Evolutionary conservation across 1,140 invertebrate species (phyloP), one percentile per base, ranked within the genome.

Genomic region (Calephelis nemesis): DNA sequence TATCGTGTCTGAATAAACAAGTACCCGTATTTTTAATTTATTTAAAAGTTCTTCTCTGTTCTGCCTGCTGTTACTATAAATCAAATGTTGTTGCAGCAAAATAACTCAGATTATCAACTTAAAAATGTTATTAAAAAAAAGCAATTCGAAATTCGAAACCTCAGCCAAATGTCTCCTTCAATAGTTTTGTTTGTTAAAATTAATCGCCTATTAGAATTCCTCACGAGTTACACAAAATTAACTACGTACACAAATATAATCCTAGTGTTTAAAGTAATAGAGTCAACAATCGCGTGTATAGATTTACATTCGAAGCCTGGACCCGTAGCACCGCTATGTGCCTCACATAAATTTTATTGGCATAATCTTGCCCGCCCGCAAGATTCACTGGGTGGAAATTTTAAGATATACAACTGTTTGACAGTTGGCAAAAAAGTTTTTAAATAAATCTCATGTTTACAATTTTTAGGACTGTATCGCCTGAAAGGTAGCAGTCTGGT

Each of bases 341-440:
- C 69, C 76, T 77, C 76, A 75, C 87, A 90, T 90, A 88, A 88
- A 90, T 90, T 90, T 90, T 88, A 90, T 87, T 88, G 86, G 75
- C 74, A 84, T 88, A 87, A 85, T 87, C 85, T 86, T 64, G 65
- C 74, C 76, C 75, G 68, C 76, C 86, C 88, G 74, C 86, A 90
- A 88, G 84, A 88, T 86, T 88, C 85, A 87, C 79, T 90, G 84
- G 85, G 85, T 83, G 79, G 87, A 89, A 91, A 89, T 91, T 91
- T 91, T 91, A 91, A 91, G 87, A 91, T 91, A 91, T 82, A 89
- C 80, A 80, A 77, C 75, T 74, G 66, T 69, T 62, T 70, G 78
- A 89, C 65, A 58, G 81, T 81, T 69, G 0, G 81, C 84, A 87
- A 71, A 79, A 75, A 62, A 76, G 60, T 13, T 19, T 11, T n/a